A percentile compares a stretch with the other conserved stretches of the same genome.
Evolutionary conservation across 2,888 invertebrate genomes (phyloP).

Genomic region (Pristionchus mayeri): DNA sequence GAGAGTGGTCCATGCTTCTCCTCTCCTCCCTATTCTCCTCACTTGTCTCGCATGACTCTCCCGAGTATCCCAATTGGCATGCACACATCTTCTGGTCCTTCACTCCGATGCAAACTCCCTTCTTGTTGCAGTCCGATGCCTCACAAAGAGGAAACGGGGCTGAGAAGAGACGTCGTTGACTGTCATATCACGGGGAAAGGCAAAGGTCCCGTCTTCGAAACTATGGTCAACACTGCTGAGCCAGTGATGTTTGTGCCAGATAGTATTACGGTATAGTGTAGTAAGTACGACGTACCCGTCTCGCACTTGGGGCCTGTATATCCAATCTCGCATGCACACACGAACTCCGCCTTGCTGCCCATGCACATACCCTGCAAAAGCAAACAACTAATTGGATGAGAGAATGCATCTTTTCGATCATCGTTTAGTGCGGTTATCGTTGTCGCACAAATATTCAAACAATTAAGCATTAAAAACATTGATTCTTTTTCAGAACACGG

Average conservation of each 20-base stretch:
- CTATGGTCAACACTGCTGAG: neutral
- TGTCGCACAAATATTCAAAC: no score
- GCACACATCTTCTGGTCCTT: slow-evolving; percentile 59
- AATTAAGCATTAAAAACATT: no score
- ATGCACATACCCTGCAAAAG: slow-evolving; percentile 42
- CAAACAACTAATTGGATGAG: no score
- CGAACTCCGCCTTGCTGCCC: slow-evolving; percentile 31
- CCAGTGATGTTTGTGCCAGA: no score
- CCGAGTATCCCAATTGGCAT: slow-evolving; percentile 65
- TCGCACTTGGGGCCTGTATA: slow-evolving; percentile 43
- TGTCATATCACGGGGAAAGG: neutral
- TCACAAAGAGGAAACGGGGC: slow-evolving; percentile 66
- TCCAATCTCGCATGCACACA: slow-evolving; percentile 46
- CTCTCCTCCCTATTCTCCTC: no score
- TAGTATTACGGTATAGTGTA: neutral
- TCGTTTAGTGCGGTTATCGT: no score
- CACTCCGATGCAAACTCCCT: slow-evolving; percentile 68
- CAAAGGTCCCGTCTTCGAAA: neutral
- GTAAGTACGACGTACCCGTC: slow-evolving; percentile 17
- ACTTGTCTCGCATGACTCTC: slow-evolving; percentile 61
- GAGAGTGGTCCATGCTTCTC: no score
- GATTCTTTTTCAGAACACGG: no score
- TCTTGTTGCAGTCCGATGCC: slow-evolving; percentile 69
- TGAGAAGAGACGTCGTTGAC: no score
- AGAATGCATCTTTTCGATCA: no score